A percentile compares a stretch with the other conserved stretches of the same genome.
These are phyloP conservation scores for Oxytorus armatus DNA, from an alignment of 2,888 invertebrate genomes.

Conservation along the genomic window DNA sequence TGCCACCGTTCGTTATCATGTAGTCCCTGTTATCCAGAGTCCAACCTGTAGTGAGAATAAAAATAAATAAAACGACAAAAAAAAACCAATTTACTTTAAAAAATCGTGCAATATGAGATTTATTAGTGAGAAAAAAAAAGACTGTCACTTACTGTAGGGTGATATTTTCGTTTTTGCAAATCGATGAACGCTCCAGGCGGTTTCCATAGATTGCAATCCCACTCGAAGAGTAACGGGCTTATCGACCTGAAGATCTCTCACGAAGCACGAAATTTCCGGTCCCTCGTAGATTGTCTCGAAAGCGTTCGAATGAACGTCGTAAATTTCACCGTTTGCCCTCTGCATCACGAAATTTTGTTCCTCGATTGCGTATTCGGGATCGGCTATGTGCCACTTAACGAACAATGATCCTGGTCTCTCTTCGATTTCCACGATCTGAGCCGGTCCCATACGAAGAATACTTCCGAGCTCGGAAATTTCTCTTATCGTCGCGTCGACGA, in stretches of 20 bases:
- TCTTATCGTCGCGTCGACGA: conserved; percentile 74
- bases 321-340: conserved; percentile 83
- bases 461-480: conserved; percentile 72
- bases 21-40: conserved; percentile 82
- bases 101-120: background rate
- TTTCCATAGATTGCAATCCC: conserved; percentile 85
- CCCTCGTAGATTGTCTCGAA: conserved; percentile 85
- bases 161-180: conserved; percentile 84
- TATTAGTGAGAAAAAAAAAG: background rate
- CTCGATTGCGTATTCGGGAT: conserved; percentile 82
- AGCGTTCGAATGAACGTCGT: conserved; percentile 76
- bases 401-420: conserved; percentile 86
- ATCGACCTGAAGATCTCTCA: conserved; percentile 85
- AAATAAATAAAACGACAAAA: too few species aligned
- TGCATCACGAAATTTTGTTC: conserved; percentile 85
- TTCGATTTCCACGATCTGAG: conserved; percentile 85
- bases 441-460: conserved; percentile 76
- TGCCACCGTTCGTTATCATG: conserved; percentile 85
- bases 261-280: conserved; percentile 84
- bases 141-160: conserved; percentile 82
- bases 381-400: conserved; percentile 85
- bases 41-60: conserved; percentile 79
- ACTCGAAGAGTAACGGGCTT: conserved; percentile 86
- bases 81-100: too few species aligned
- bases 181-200: conserved; percentile 86